Percentiles rank a stretch among this genome's conserved stretches.
Conservation (phyloP, 2,113 vertebrate species). For the Sclerurus mexicanus region DNA sequence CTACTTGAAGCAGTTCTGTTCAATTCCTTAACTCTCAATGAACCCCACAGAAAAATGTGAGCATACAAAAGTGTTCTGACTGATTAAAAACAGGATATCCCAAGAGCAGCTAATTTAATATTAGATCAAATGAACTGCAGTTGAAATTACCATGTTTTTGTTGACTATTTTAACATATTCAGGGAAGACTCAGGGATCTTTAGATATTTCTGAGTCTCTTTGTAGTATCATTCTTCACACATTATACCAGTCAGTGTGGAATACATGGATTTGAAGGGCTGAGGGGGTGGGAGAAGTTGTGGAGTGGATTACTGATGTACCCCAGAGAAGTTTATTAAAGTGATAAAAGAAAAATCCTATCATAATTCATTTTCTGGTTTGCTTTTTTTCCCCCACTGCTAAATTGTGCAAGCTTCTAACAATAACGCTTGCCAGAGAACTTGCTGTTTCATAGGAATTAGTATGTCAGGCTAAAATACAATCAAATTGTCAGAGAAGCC, state of each 20-base stretch:
- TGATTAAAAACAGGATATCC: conserved; percentile 47
- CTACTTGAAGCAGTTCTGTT: conserved; percentile 22
- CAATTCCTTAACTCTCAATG: conserved; percentile 48
- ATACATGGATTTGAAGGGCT: conserved; percentile 43
- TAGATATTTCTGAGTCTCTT: conserved; percentile 56
- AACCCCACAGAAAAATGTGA: conserved; percentile 33
- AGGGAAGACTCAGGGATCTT: conserved; percentile 50
- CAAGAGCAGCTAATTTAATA: conserved; percentile 63
- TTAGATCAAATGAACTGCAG: conserved; percentile 63
- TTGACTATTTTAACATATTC: conserved; percentile 63
- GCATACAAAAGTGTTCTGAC: conserved; percentile 34
- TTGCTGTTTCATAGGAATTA: not conserved
- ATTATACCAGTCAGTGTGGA: conserved; percentile 34
- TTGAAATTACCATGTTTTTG: conserved; percentile 66
- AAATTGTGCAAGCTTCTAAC: not conserved
- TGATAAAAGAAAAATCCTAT: conserved; percentile 45
- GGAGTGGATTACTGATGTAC: conserved; percentile 20
- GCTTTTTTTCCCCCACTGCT: not conserved
- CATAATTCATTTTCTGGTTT: conserved; percentile 15
- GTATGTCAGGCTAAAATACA: not conserved
- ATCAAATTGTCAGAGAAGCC: not conserved
- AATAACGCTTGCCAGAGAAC: not conserved
- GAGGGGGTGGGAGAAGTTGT: not conserved
- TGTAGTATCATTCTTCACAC: conserved; percentile 55
- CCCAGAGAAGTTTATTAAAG: conserved; percentile 46